Base-by-base conservation (phyloP, 2,113 vertebrate genomes). In the Pachyramphus minor region DNA sequence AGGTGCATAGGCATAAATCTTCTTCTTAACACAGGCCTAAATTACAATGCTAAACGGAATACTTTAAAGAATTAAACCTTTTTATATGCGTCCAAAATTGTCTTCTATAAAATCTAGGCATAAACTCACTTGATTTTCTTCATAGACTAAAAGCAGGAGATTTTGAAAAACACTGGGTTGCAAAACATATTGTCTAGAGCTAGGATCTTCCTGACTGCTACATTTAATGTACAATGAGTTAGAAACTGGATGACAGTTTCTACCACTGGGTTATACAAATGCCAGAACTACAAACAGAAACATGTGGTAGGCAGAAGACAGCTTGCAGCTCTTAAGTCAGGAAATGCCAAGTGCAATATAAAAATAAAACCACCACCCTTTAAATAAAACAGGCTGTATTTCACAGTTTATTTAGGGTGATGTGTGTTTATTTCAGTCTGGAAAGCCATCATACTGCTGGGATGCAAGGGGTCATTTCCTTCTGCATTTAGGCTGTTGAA, bases 211-310 rank as follows among this genome's bases (percentile, higher is more conserved):
- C 63, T 89, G 41, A 41, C 41, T 74, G 47, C 63, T 69, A 19
- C 35, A 22, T 58, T 94, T 84, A 81, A 78, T 11, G 31, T 72
- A 84, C 90, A 94, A 35, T 35, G n/a, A 87, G 41, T 82, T 89
- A 82, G 81, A 82, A 95, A 78, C 69, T 75, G 41, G 56, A 71
- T 77, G 37, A 67, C 31, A 75, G 52, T 59, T 69, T 94, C 56
- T 87, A 56, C 59, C 78, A 59, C 71, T 89, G 81, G 52, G 41
- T 89, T 91, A 79, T 60, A 87, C 78, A 87, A 89, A 76, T 83
- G 49, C 87, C 66, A 91, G 87, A 96, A 82, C 78, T 78, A 64
- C 82, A 85, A 93, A 91, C 87, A 94, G 90, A 91, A 95, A 62
- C 87, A 91, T 91, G 64, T 91, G 87, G 77, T 89, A 87, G 56